Conservation (phyloP, 2,113 vertebrate genomes). For the Danio rerio region DNA sequence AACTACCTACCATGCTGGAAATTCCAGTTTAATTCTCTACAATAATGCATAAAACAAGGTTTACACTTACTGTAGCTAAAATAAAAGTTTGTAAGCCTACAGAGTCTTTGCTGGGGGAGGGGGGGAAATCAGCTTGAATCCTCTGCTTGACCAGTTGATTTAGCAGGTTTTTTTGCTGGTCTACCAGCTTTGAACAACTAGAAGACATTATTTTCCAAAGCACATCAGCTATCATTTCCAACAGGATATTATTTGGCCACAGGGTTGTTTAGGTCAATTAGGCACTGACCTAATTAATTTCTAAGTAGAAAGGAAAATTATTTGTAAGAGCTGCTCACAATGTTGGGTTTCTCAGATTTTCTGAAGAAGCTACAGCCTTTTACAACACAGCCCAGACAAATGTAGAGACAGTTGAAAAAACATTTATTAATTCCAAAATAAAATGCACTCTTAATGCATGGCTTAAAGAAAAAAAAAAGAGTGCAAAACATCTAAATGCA, state of each 20-base stretch:
- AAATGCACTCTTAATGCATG: neutral
- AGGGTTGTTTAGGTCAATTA: neutral
- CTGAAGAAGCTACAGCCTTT: neutral
- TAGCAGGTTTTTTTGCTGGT: neutral
- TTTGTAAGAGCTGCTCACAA: neutral
- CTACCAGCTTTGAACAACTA: neutral
- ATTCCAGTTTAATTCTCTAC: too few species aligned
- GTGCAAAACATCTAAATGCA: neutral
- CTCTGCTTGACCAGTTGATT: neutral
- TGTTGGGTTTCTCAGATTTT: neutral
- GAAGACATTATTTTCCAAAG: neutral
- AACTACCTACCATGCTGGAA: too few species aligned
- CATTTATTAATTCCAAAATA: constrained; percentile 10
- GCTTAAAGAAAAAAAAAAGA: neutral
- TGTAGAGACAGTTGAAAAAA: neutral
- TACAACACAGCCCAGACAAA: neutral
- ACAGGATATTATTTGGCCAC: neutral
- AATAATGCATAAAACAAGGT: too few species aligned
- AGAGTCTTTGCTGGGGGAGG: too few species aligned
- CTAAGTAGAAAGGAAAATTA: neutral
- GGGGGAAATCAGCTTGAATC: neutral
- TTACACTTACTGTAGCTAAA: neutral
- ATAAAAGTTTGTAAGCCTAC: neutral
- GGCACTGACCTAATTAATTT: neutral
- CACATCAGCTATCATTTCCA: neutral